phyloP scores from a whole-genome alignment of 1,140 invertebrate species.

The Leptoteleia sp. region DNA sequence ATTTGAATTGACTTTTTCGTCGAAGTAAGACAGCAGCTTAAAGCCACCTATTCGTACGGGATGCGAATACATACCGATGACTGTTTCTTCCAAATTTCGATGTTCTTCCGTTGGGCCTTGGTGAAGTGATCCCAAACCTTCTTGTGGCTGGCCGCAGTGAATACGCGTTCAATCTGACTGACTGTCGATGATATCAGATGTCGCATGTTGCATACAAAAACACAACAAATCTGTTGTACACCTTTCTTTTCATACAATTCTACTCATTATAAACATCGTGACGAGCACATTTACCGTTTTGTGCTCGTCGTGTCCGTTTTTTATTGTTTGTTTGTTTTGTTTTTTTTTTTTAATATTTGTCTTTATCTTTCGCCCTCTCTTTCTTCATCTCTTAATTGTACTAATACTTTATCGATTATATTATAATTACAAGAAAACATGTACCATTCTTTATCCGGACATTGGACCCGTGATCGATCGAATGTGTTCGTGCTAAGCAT shows the following conservation, averaged over 20 bases:
- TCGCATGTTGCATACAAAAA: slow-evolving; percentile 81
- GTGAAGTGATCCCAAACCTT: slow-evolving; percentile 99
- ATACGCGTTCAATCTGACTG: slow-evolving; percentile 98
- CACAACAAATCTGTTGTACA: slow-evolving; percentile 82
- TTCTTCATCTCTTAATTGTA: slow-evolving; percentile 14
- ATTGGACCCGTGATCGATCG: slow-evolving; percentile 38
- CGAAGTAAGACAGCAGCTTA: slow-evolving; percentile 39
- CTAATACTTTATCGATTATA: slow-evolving; percentile 16
- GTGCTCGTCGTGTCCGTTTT: slow-evolving; percentile 16
- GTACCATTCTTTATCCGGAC: slow-evolving; percentile 46
- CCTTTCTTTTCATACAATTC: slow-evolving; percentile 74
- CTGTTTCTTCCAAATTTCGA: slow-evolving; percentile 98
- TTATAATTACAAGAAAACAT: slow-evolving; percentile 16
- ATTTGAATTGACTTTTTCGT: slow-evolving; percentile 1
- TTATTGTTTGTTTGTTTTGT: slow-evolving; percentile 26
- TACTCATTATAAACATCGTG: slow-evolving; percentile 56
- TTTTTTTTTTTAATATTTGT: slow-evolving; percentile 30
- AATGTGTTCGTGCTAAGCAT: slow-evolving; percentile 57
- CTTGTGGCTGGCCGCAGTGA: slow-evolving; percentile 95
- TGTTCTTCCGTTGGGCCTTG: slow-evolving; percentile 98
- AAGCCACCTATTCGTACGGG: slow-evolving; percentile 69
- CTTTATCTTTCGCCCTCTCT: no score
- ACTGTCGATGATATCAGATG: slow-evolving; percentile 86
- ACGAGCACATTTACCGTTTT: slow-evolving; percentile 20
- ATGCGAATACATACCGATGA: slow-evolving; percentile 91